These are phyloP conservation scores for Darevskia mixta DNA, from an alignment of 2,797 vertebrate species.

Conservation along the genomic window DNA sequence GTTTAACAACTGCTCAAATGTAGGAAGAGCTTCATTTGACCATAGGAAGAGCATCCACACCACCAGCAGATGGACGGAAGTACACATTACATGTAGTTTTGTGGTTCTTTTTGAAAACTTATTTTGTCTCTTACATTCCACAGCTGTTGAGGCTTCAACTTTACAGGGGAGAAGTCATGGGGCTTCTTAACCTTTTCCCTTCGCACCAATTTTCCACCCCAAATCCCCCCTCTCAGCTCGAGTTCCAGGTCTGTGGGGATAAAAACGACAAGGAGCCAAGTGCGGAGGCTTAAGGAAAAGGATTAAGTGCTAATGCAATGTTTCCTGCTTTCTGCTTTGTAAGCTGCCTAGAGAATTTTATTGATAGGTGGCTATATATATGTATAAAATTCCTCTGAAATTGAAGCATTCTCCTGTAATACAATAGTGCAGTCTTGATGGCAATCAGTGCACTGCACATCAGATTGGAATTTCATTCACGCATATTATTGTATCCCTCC, in stretches of 20 bases:
- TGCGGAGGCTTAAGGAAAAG: neutral
- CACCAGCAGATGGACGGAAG: neutral
- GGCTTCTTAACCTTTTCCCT: neutral
- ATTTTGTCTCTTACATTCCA: neutral
- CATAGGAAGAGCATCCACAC: neutral
- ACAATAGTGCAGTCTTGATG: neutral
- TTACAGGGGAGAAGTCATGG: neutral
- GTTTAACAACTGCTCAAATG: neutral
- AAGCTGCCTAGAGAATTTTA: slow-evolving; percentile 28
- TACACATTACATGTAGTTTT: too few species aligned
- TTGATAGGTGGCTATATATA: too few species aligned
- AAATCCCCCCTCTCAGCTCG: neutral
- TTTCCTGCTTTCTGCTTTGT: slow-evolving; percentile 44
- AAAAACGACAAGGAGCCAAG: neutral
- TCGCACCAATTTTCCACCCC: neutral
- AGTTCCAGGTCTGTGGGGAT: neutral
- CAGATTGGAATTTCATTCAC: neutral
- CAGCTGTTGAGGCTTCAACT: neutral
- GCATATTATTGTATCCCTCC: neutral
- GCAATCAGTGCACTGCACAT: neutral
- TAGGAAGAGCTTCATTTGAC: neutral
- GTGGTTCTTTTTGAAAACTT: neutral
- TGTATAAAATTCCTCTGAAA: too few species aligned
- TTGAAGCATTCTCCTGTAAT: too few species aligned
- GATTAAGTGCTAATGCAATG: neutral